Base-by-base conservation (phyloP, 2,113 vertebrate species). In the Columbina picui region DNA sequence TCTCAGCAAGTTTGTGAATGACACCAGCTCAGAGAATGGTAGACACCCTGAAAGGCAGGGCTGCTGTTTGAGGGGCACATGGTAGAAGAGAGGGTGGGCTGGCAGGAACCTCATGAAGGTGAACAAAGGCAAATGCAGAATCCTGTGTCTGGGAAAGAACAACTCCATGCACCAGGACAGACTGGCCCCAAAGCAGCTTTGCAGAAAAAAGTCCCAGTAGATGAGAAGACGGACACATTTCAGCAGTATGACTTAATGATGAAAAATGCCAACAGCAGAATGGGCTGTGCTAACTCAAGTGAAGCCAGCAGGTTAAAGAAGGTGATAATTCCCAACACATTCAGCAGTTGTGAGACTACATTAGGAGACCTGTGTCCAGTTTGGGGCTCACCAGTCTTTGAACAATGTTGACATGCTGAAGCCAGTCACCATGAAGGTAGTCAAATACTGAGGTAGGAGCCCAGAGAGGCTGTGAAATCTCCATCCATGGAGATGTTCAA, bases 371-470 rank as follows among this genome's bases (percentile, higher is more conserved):
- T 5, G 23, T 5, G 19, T 6, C 36, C 27, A 12, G 17, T 18
- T 6, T 39, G 53, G 20, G n/a, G 11, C 10, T 68, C 14, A 9
- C 7, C 1, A 7, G 1, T 27, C 32, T 47, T 25, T 36, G 14
- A 68, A 56, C 0, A 0, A 21, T 14, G 30, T 2, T 23, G 52
- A 12, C 29, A 3, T 7, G 4, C 3, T 9, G 12, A 7, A 60
- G 9, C 9, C 16, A 20, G 26, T 7, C 34, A 69, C 20, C 49
- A 10, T 0, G 2, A n/a, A 11, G 11, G 27, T 17, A 29, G 25
- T 38, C 20, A 34, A 3, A n/a, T 3, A 38, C 10, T 2, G 12
- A 59, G 38, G 12, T 4, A 38, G 20, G 20, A 18, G 16, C 11
- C 2, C 30, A 25, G 17, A 26, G 6, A 38, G 23, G 30, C 29